Evolutionary conservation across 2,113 vertebrate species (phyloP).

Genomic region (Neolamprologus brichardi): DNA sequence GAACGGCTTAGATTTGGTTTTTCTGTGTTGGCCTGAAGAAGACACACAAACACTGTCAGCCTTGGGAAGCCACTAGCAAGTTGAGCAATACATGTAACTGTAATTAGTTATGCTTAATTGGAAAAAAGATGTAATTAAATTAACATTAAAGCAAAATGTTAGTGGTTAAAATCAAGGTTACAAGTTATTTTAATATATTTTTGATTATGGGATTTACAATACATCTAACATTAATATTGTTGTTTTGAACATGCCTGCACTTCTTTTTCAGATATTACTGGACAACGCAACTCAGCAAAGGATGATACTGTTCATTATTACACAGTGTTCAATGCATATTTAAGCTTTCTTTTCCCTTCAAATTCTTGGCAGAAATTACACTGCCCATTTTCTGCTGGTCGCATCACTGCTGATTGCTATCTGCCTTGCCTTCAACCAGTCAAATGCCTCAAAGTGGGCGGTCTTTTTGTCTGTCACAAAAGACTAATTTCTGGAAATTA

Average conservation of each 20-base stretch:
- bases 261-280: neutral
- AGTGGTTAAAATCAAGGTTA: neutral
- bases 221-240: neutral
- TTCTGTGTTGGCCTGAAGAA: slow-evolving; percentile 83
- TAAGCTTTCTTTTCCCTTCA: neutral
- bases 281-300: accelerated
- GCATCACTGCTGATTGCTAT: neutral
- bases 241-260: too few species aligned
- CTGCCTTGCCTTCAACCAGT: neutral
- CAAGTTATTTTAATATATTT: neutral
- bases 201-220: neutral
- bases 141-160: neutral
- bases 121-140: neutral
- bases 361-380: neutral
- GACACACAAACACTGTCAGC: neutral
- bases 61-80: neutral
- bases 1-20: slow-evolving; percentile 79
- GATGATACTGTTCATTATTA: neutral
- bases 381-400: neutral
- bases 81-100: neutral
- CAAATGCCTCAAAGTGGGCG: neutral
- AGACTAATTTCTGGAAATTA: neutral
- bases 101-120: neutral
- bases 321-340: accelerated
- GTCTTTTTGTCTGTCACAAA: neutral